phyloP scores from a whole-genome alignment of 2,113 vertebrate species.

The Thinocorus orbignyianus region DNA sequence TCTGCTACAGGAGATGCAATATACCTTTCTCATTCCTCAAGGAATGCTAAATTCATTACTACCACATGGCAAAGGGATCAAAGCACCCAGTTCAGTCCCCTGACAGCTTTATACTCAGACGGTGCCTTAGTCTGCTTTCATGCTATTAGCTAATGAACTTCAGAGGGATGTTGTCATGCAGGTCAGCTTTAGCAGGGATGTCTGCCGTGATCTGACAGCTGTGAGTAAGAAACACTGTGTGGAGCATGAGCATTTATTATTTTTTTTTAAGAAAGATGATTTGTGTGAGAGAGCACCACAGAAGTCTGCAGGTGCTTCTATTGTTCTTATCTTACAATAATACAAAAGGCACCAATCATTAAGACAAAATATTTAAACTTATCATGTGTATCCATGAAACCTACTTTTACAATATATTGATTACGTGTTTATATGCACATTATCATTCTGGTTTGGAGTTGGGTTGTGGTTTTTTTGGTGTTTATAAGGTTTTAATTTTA shows the following conservation, averaged over 20 bases:
- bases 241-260: neutral
- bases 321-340: neutral
- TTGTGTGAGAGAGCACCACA: neutral
- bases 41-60: neutral
- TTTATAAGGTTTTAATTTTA: neutral
- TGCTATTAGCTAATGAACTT: neutral
- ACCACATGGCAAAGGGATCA: neutral
- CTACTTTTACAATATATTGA: neutral
- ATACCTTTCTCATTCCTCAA: neutral
- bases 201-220: neutral
- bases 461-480: neutral
- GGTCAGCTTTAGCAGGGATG: neutral
- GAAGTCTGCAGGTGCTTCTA: neutral
- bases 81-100: neutral
- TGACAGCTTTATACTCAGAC: neutral
- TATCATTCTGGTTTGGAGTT: neutral
- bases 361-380: neutral
- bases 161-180: neutral
- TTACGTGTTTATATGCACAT: neutral
- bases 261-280: neutral
- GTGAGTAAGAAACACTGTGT: neutral
- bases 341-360: neutral
- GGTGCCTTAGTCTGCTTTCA: neutral
- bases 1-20: neutral
- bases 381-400: neutral